Conservation (phyloP, 1,140 invertebrate species). For the Drosophila grimshawi region DNA sequence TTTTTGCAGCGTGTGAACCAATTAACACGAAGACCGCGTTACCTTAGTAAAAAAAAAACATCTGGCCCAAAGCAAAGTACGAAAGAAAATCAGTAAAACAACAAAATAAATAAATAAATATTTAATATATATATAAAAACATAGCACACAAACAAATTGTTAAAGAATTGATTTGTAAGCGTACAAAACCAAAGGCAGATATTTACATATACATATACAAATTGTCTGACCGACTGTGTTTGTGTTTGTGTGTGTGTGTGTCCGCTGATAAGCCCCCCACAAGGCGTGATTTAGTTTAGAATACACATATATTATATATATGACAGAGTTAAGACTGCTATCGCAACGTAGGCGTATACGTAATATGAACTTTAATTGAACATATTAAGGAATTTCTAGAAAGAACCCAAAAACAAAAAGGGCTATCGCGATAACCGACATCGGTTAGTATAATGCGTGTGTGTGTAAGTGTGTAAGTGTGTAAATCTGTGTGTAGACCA, state of each 20-base stretch:
- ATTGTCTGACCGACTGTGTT: neutral
- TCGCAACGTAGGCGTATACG: conserved; percentile 56
- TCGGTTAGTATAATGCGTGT: conserved; percentile 52
- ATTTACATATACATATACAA: conserved; percentile 2
- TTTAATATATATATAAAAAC: conserved; percentile 2
- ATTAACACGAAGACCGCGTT: neutral
- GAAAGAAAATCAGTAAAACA: conserved; percentile 11
- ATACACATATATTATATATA: conserved; percentile 2
- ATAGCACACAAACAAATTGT: conserved; percentile 8
- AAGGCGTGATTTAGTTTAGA: conserved; percentile 16
- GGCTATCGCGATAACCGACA: conserved; percentile 8
- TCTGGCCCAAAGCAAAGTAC: conserved; percentile 15
- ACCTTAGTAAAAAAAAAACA: conserved; percentile 8
- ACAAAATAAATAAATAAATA: conserved; percentile 27
- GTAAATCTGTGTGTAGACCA: neutral
- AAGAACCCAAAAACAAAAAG: conserved; percentile 17
- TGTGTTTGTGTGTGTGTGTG: conserved; percentile 4
- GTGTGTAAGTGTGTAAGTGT: no score
- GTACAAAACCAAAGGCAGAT: conserved; percentile 11
- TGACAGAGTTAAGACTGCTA: conserved; percentile 3
- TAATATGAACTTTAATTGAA: conserved; percentile 21
- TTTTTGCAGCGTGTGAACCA: conserved; percentile 40
- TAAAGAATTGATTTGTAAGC: conserved; percentile 7
- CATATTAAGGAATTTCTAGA: conserved; percentile 46
- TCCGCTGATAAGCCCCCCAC: conserved; percentile 38